Evolutionary conservation across 1,140 invertebrate species (phyloP).

Genomic region (Drosophila kanapiae): DNA sequence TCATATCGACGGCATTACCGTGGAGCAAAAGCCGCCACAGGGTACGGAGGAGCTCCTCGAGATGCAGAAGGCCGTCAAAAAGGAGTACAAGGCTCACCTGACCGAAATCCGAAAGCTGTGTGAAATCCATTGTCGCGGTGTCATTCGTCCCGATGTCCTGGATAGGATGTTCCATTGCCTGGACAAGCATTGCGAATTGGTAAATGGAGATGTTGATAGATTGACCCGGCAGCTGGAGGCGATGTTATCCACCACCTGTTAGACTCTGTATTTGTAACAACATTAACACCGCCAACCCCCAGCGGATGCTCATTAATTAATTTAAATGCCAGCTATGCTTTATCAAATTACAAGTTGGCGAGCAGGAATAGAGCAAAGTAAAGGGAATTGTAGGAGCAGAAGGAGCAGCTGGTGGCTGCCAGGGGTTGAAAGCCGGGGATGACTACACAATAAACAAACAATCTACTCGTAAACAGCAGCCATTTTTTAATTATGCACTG

Average conservation of each 20-base stretch:
- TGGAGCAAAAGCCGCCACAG: not conserved
- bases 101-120: slow-evolving; percentile 31
- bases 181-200: slow-evolving; percentile 19
- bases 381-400: not conserved
- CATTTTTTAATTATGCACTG: slow-evolving; percentile 78
- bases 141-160: slow-evolving; percentile 7
- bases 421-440: not conserved
- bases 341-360: slow-evolving; percentile 53
- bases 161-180: slow-evolving; percentile 2
- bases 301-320: slow-evolving; percentile 45
- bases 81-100: slow-evolving; percentile 24
- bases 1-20: not conserved
- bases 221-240: slow-evolving; percentile 7
- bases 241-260: not conserved
- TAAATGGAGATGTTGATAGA: slow-evolving; percentile 7
- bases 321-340: slow-evolving; percentile 43
- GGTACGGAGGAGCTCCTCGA: not conserved
- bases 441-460: slow-evolving; percentile 62
- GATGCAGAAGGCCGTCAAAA: not conserved
- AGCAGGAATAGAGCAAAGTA: not conserved
- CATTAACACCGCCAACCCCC: slow-evolving; percentile 7
- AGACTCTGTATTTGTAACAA: slow-evolving; percentile 3
- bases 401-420: not conserved
- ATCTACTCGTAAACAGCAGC: slow-evolving; percentile 61
- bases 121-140: slow-evolving; percentile 9